Conservation (phyloP, 2,113 vertebrate genomes). For the Murina feae region DNA sequence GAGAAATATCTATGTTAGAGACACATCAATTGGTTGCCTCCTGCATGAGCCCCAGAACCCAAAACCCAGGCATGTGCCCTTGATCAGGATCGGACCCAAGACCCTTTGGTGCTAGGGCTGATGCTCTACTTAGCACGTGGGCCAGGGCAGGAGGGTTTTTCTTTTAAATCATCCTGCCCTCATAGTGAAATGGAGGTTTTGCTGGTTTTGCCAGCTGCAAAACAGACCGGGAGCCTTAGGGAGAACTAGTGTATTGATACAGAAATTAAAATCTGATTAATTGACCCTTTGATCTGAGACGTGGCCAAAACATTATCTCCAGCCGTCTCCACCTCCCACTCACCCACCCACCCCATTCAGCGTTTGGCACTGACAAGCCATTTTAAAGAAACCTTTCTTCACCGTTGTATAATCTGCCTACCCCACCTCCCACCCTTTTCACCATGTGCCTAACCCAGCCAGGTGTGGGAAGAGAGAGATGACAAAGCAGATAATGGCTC, state of each 20-base stretch:
- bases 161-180: not conserved
- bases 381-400: not conserved
- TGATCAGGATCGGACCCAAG: too few species aligned
- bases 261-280: not conserved
- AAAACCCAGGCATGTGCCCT: too few species aligned
- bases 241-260: not conserved
- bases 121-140: too few species aligned
- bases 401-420: not conserved
- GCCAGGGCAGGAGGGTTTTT: not conserved
- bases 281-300: slow-evolving; percentile 10
- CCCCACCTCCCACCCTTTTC: not conserved
- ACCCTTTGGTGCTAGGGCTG: too few species aligned
- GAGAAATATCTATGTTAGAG: too few species aligned
- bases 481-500: not conserved
- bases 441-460: not conserved
- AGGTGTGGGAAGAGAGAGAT: not conserved
- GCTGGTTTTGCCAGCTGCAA: not conserved
- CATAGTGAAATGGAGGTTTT: not conserved
- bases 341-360: not conserved
- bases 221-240: not conserved
- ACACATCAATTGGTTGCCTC: too few species aligned
- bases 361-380: not conserved
- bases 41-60: too few species aligned
- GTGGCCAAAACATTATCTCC: not conserved
- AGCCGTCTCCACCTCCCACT: not conserved